Evolutionary conservation across 2,797 vertebrate species (phyloP), one percentile per base, ranked within the genome.

Genomic region (Orientallactaga sibirica): DNA sequence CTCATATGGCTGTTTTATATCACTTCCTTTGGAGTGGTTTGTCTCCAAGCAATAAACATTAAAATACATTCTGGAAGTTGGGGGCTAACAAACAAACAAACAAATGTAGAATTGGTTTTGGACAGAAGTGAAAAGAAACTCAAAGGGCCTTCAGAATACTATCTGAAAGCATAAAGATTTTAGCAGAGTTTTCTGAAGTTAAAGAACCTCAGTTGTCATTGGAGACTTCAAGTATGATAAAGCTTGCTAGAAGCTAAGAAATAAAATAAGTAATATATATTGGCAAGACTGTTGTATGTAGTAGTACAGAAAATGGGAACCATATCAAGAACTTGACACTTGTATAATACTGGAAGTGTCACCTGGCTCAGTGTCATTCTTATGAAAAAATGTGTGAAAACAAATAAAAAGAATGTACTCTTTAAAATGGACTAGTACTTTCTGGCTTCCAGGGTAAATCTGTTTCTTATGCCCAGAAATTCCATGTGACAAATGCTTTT

Each of bases 111-210:
- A 27, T 29, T 81, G 33, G 79, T 18, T 85, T 64, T 78, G n/a
- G 41, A 22, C 14, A 88, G 24, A 88, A 92, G 18, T 66, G 33
- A 96, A 62, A 70, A 80, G 90, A 84, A 85, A 66, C 27, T 87
- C 73, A 67, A 67, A 88, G 12, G 25, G 2, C 52, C 3, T 43
- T 18, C 3, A 79, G 27, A 7, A 74, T 76, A 83, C 43, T 70
- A 58, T 48, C 5, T 64, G 22, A 81, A 77, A 94, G 19, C 86
- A 29, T 86, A 82, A 94, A 71, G 37, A 19, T 94, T 80, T 33
- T 43, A 61, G 58, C 25, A 84, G 33, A 71, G 3, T 41, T 68
- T 4, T n/a, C 20, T 83, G 20, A 81, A 86, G n/a, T 64, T 22
- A 62, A 76, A 68, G 52, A 27, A 16, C 22, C n/a, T 85, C 41